Base-by-base conservation (phyloP, 53 echinoderm and acorn worm genomes). In the Mesocentrotus franciscanus region DNA sequence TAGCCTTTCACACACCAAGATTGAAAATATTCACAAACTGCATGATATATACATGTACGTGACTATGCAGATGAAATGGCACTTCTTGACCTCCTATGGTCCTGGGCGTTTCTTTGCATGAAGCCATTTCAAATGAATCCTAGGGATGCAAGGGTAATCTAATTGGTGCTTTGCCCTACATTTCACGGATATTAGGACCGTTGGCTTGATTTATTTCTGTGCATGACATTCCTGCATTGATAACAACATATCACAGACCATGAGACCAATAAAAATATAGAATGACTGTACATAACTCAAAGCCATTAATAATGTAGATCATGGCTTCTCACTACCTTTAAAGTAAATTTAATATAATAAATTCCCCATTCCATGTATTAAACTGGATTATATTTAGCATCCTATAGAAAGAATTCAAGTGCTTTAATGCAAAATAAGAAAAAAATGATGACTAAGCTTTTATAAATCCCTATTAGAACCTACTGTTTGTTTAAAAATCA, bases 151-250 rank as follows among this genome's bases (percentile, higher is more conserved):
- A 16, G 2, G 20, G 42, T 42, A 35, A 39, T 39, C 42, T 81
- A 74, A 74, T 74, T 74, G 74, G 81, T 81, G 42, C 42, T 39
- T 36, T 81, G 81, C 81, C 74, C 81, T 81, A 20, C 81, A 81
- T 81, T 81, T 39, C 22, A 42, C 81, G 81, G 74, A 42, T 81
- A 42, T 81, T 39, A 76, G 81, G 36, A 35, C 36, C 42, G 39
- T 20, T 74, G 74, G 74, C 12, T 32, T 74, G 32, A 74, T 74
- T 74, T 74, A 74, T 32, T 74, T 74, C 12, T 30, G 30, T 9
- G 74, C 30, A 74, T 74, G 74, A 74, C 74, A 27, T 74, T 74
- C 74, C 7, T 74, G 74, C 74, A 74, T 30, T 74, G 74, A 74
- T 74, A 74, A 74, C 32, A 27, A 74, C 4, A 49, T 13, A 32